Evolutionary conservation across 35 echinoderm and acorn worm genomes (phyloP).

Genomic region (Hemicentrotus pulcherrimus): DNA sequence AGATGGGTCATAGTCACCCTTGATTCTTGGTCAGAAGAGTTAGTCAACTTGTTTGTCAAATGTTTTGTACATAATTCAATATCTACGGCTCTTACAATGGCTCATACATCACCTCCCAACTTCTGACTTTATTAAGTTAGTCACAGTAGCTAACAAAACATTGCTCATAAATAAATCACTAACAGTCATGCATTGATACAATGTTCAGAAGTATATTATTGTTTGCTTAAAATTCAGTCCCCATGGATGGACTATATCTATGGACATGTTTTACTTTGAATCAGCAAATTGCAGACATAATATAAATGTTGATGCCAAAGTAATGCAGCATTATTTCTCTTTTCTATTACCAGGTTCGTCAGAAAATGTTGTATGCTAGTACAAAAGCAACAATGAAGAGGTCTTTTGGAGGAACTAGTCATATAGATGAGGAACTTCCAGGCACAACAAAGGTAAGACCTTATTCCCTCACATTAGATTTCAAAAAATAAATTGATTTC

Average conservation of each 20-base stretch:
- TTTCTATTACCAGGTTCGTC: conserved; percentile 59
- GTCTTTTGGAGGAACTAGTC: conserved; percentile 70
- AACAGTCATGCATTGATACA: not conserved
- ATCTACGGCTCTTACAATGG: too few species aligned
- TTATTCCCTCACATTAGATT: not conserved
- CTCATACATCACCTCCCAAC: too few species aligned
- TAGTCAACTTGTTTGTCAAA: not conserved
- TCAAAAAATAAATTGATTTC: not conserved
- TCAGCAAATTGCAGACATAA: not conserved
- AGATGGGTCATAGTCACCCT: not conserved
- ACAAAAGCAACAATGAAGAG: conserved; percentile 84
- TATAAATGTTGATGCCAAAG: not conserved
- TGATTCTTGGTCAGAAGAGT: not conserved
- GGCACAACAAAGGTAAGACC: conserved; percentile 71
- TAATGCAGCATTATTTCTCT: not conserved
- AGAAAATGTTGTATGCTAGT: conserved; percentile 94
- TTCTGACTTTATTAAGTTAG: not conserved
- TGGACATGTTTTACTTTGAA: not conserved
- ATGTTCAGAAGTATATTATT: not conserved
- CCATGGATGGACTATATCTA: not conserved
- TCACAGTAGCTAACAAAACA: not conserved
- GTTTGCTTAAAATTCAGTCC: not conserved
- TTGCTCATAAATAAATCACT: not conserved
- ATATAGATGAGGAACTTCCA: conserved; percentile 76
- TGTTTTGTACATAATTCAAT: too few species aligned